Evolutionary conservation across 2,113 vertebrate genomes (phyloP), one percentile per base, ranked within the genome.

Genomic region (Oryzias melastigma): DNA sequence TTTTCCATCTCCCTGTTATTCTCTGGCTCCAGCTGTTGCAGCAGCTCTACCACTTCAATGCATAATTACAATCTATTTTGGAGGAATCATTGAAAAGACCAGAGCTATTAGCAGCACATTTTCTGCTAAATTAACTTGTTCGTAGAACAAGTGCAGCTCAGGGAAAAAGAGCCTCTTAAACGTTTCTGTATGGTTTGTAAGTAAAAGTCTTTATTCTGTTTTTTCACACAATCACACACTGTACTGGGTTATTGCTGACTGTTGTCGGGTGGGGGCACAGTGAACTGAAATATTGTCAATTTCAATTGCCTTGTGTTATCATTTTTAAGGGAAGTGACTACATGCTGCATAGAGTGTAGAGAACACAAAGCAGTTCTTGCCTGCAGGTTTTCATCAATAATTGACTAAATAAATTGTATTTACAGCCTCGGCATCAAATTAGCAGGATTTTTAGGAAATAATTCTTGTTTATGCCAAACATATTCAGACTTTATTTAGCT

Each of bases 41-140:
- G 49, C 16, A 55, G 48, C 53, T 60, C 58, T 3, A 52, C 54
- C 62, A 65, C 71, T 74, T 80, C 76, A 76, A 48, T 52, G 80
- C 77, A 64, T 82, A 85, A 87, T 89, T 88, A 77, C 71, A 80
- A 77, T 77, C 78, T 77, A 83, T 89, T 89, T 85, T 81, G 65
- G 64, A 84, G 66, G 58, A 84, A 71, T 85, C 67, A 65, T 62
- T 76, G 65, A 78, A 87, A 78, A 68, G 73, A 78, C 80, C 68
- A 47, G 62, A 54, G 69, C 67, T 80, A 80, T 87, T 86, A 77
- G 76, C 58, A 58, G 67, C 83, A 75, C 73, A 82, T 91, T 89
- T 88, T 80, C 83, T 78, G 73, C 77, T 76, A 88, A 89, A 89
- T 89, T 77, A 87, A 84, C 78, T 82, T 75, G 57, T 42, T 52